Evolutionary conservation across 2,797 vertebrate genomes (phyloP).

Genomic region (Liasis olivaceus): DNA sequence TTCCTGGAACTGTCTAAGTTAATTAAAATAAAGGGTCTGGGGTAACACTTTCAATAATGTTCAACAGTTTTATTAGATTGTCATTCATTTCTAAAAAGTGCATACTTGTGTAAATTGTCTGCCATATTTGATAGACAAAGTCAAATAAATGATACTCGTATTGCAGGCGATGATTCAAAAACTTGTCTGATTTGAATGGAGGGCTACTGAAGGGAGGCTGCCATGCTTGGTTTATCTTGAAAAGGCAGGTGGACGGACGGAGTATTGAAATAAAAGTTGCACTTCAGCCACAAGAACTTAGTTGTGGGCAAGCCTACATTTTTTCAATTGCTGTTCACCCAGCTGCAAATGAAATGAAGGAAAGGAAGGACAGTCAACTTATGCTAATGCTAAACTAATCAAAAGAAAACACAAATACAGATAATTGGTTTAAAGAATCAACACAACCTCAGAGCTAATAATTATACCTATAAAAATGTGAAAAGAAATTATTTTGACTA

Average conservation of each 20-base stretch:
- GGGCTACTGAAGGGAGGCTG: neutral
- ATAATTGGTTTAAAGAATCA: too few species aligned
- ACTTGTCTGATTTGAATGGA: neutral
- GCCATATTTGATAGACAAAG: slow-evolving; percentile 17
- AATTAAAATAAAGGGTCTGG: slow-evolving; percentile 1
- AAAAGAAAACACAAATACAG: neutral
- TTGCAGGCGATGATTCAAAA: neutral
- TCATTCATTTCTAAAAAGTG: slow-evolving; percentile 23
- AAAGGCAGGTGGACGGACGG: neutral
- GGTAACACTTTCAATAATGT: neutral
- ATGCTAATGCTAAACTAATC: neutral
- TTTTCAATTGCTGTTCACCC: neutral
- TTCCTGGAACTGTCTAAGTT: slow-evolving; percentile 19
- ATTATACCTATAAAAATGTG: too few species aligned
- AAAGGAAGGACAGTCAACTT: neutral
- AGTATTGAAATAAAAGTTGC: neutral
- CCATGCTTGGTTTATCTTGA: too few species aligned
- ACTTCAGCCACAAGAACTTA: neutral
- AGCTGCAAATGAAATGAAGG: neutral
- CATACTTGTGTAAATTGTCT: slow-evolving; percentile 4
- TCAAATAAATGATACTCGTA: slow-evolving; percentile 7
- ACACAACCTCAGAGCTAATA: too few species aligned
- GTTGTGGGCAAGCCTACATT: neutral
- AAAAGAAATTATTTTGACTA: too few species aligned
- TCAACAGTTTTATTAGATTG: neutral